Base-by-base conservation (phyloP, 2,113 vertebrate genomes). In the Larimichthys crocea region DNA sequence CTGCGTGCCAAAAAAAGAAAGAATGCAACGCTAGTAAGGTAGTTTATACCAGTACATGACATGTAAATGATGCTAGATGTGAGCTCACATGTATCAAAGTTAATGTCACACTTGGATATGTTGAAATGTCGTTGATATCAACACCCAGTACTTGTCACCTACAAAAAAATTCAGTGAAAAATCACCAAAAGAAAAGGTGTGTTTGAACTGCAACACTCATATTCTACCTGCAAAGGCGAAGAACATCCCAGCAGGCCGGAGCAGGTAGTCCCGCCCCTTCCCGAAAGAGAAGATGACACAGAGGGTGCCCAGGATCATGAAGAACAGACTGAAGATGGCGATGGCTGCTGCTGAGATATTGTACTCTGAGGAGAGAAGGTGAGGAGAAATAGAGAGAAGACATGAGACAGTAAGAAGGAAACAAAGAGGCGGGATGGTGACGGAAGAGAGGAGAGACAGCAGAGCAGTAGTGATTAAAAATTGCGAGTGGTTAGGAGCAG, bases 311-410 rank as follows among this genome's bases (percentile, higher is more conserved):
- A 97, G 90, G 81, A 96, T 95, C 59, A 96, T 92, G 74, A 99
- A 99, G 88, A 94, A 96, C 0, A 99, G 89, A 11, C 97, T 97
- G 95, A 99, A 98, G 93, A 99, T 95, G 91, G 97, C 94, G 3
- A 99, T 99, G 91, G 98, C 98, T 0, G 97, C 98, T 1, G 98
- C 98, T 2, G 98, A 99, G 92, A 99, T 99, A 91, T 98, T 99
- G 94, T 98, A 99, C 85, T 99, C 98, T 99, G 70, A 17, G 48
- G 72, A 74, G 5, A 57, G 20, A 74, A 74, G 12, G 11, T 50
- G 15, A 61, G 6, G 0, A 26, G n/a, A 22, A 3, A 19, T 22
- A 40, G 1, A 20, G 22, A 29, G 5, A 17, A 57, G 8, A 15
- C 2, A 2, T 0, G 10, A 79, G 49, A 59, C 10, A 26, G 48